Conservation (phyloP, 2,113 vertebrate species). For the Puffinus mauretanicus region DNA sequence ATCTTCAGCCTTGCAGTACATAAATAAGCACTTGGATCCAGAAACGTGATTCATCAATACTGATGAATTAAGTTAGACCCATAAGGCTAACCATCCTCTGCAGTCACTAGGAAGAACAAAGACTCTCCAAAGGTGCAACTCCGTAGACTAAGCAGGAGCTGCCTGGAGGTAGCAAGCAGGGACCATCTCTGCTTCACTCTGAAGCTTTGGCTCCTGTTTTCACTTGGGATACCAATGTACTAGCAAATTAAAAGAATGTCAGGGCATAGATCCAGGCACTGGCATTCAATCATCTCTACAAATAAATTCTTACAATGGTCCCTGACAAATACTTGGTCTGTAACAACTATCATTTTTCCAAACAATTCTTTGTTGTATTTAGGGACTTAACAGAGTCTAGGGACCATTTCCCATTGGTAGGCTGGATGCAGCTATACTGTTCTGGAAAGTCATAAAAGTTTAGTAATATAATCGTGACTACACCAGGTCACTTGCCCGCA, state of each 20-base stretch:
- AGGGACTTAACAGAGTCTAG: not conserved
- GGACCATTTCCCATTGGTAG: not conserved
- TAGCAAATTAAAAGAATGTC: not conserved
- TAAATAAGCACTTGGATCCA: not conserved
- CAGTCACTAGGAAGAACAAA: not conserved
- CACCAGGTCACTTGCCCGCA: not conserved
- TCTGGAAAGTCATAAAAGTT: not conserved
- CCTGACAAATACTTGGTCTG: not conserved
- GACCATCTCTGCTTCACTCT: not conserved
- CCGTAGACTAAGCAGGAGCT: not conserved
- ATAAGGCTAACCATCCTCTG: not conserved
- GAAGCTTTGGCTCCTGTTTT: not conserved
- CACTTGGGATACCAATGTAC: not conserved
- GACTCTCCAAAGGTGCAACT: not conserved
- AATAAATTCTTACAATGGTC: not conserved
- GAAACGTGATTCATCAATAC: not conserved
- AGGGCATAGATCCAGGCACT: not conserved
- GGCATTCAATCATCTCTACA: not conserved
- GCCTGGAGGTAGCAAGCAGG: not conserved
- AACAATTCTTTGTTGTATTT: not conserved
- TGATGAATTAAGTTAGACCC: not conserved
- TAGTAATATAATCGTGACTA: not conserved
- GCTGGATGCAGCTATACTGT: not conserved
- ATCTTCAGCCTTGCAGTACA: not conserved
- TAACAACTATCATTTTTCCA: not conserved